phyloP scores from a whole-genome alignment of 2,113 vertebrate species.

The Clarias batrachus region DNA sequence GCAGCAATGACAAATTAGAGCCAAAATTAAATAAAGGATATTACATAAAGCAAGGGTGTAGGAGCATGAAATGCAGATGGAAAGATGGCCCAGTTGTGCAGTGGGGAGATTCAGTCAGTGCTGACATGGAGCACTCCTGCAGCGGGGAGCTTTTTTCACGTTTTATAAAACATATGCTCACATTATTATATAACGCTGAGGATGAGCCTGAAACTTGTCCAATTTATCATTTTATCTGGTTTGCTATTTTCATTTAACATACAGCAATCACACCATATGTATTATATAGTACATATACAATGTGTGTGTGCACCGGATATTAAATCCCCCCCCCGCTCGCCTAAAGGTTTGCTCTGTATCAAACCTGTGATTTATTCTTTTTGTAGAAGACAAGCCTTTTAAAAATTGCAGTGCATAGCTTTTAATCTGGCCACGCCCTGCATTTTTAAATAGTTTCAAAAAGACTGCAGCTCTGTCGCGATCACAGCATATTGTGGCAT shows the following conservation, averaged over 20 bases:
- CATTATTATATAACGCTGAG: background rate
- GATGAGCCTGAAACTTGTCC: background rate
- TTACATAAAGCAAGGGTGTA: slow-evolving; percentile 52
- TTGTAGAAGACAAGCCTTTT: background rate
- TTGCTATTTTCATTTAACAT: background rate
- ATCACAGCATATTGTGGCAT: background rate
- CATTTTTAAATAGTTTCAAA: background rate
- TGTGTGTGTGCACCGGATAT: background rate
- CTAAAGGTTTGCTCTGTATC: background rate
- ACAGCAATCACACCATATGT: background rate
- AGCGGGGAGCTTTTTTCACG: slow-evolving; percentile 19
- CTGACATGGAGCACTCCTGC: slow-evolving; percentile 35
- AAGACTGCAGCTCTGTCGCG: background rate
- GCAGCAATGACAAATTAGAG: slow-evolving; percentile 56
- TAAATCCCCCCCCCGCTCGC: background rate
- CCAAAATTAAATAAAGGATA: slow-evolving; percentile 56
- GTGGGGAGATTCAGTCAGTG: slow-evolving; percentile 28
- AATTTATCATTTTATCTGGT: background rate
- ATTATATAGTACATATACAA: background rate
- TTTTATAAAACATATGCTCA: slow-evolving; percentile 9
- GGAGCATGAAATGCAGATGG: slow-evolving; percentile 48
- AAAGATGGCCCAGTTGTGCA: slow-evolving; percentile 46
- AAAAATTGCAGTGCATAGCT: background rate
- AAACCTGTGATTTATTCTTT: background rate
- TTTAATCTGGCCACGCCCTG: background rate